These are phyloP conservation scores for Lysandra bellargus DNA, from an alignment of 2,888 invertebrate genomes.

Conservation along the genomic window DNA sequence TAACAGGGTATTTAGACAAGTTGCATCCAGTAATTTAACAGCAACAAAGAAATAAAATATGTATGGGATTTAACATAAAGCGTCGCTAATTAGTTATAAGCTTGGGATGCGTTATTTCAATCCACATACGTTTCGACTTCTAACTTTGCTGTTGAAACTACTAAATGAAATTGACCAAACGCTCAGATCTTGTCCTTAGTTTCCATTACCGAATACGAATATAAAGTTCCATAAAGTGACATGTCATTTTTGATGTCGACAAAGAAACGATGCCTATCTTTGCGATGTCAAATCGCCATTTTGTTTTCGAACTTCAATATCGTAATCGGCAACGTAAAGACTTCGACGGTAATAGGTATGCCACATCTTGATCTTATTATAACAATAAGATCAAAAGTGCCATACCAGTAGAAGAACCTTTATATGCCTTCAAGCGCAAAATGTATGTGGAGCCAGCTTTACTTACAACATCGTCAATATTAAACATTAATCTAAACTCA, in stretches of 20 bases:
- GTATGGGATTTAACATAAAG: neutral
- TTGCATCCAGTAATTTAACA: neutral
- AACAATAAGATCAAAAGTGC: neutral
- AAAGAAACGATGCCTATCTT: neutral
- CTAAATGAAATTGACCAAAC: neutral
- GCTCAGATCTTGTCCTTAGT: neutral
- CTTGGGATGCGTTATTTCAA: neutral
- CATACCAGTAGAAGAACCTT: constrained; percentile 13
- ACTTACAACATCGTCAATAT: constrained; percentile 48
- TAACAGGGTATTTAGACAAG: neutral
- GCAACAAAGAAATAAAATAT: neutral
- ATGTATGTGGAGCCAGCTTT: constrained; percentile 39
- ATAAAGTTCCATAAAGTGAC: neutral
- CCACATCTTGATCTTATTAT: neutral
- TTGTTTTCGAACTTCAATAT: neutral
- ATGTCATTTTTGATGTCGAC: neutral
- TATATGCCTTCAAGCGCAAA: constrained; percentile 32
- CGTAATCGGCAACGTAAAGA: neutral
- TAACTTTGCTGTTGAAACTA: neutral
- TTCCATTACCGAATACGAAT: neutral
- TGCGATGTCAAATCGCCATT: neutral
- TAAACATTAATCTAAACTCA: constrained; percentile 54
- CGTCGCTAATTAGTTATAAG: neutral
- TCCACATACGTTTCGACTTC: neutral
- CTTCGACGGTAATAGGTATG: neutral